Evolutionary conservation across 2,113 vertebrate genomes (phyloP).

Genomic region (Trematomus loennbergii): DNA sequence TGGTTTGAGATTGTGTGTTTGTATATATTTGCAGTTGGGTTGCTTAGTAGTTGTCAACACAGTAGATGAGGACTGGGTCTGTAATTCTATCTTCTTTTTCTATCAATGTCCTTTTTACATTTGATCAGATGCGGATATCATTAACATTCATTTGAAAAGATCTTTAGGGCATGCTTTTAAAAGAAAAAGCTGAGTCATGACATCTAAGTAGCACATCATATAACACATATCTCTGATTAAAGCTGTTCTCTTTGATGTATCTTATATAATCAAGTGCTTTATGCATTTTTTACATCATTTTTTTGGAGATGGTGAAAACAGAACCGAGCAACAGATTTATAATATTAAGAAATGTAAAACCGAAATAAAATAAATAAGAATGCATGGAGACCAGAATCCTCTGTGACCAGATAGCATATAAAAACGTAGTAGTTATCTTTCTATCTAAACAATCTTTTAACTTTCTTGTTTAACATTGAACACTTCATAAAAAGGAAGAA

Average conservation of each 20-base stretch:
- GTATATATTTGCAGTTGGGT: constrained; percentile 26
- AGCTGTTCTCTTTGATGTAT: neutral
- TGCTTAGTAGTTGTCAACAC: constrained; percentile 41
- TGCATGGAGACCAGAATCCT: no score
- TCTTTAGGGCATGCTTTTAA: neutral
- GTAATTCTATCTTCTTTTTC: neutral
- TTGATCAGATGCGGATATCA: constrained; percentile 10
- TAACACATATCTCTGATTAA: neutral
- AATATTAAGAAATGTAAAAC: no score
- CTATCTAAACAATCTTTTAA: no score
- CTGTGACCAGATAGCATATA: no score
- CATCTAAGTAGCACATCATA: neutral
- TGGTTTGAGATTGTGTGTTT: constrained; percentile 14
- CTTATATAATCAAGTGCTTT: neutral
- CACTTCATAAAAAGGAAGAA: no score
- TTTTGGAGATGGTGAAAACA: neutral
- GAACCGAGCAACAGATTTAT: neutral
- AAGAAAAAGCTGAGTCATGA: neutral
- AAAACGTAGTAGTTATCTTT: no score
- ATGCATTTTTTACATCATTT: neutral
- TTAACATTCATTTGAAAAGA: neutral
- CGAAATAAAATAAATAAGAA: no score
- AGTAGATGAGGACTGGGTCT: neutral
- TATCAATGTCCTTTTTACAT: constrained; percentile 7
- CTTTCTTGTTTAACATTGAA: no score